phyloP scores from a whole-genome alignment of 2,113 vertebrate species.

The Salvelinus namaycush region DNA sequence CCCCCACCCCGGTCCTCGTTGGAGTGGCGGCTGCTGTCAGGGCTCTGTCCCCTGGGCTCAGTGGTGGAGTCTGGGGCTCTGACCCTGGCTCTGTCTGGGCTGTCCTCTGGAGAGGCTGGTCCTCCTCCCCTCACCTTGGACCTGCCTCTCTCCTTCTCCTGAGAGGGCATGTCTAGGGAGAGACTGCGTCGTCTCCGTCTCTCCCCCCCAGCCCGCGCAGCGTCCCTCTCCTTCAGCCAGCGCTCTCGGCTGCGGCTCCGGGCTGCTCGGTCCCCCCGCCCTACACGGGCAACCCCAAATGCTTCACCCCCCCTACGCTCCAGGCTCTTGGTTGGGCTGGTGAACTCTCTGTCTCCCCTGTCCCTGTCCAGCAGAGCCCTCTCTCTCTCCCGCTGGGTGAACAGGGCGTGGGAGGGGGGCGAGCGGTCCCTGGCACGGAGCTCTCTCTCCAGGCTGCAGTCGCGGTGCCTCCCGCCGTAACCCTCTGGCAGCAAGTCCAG shows the following conservation, averaged over 20 bases:
- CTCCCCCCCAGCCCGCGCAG: conserved; percentile 76
- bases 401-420: conserved; percentile 79
- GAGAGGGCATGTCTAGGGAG: conserved; percentile 78
- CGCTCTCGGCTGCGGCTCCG: conserved; percentile 90
- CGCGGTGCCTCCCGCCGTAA: conserved; percentile 83
- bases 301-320: conserved; percentile 71
- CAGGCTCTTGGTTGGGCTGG: conserved; percentile 83
- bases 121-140: conserved; percentile 71
- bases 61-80: conserved; percentile 81
- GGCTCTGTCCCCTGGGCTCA: conserved; percentile 79
- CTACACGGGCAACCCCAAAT: conserved; percentile 62
- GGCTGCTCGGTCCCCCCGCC: conserved; percentile 60
- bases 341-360: conserved; percentile 80
- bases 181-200: conserved; percentile 83
- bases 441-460: conserved; percentile 88
- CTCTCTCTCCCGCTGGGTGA: conserved; percentile 80
- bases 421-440: conserved; percentile 86
- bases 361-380: conserved; percentile 76
- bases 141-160: conserved; percentile 72
- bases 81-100: conserved; percentile 84
- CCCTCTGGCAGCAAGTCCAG: conserved; percentile 86
- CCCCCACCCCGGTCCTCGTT: too few species aligned
- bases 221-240: conserved; percentile 78
- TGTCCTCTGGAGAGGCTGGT: conserved; percentile 78
- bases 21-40: conserved; percentile 67